These are phyloP conservation scores for Empidonax traillii DNA, from an alignment of 2,113 vertebrate genomes.

Conservation along the genomic window DNA sequence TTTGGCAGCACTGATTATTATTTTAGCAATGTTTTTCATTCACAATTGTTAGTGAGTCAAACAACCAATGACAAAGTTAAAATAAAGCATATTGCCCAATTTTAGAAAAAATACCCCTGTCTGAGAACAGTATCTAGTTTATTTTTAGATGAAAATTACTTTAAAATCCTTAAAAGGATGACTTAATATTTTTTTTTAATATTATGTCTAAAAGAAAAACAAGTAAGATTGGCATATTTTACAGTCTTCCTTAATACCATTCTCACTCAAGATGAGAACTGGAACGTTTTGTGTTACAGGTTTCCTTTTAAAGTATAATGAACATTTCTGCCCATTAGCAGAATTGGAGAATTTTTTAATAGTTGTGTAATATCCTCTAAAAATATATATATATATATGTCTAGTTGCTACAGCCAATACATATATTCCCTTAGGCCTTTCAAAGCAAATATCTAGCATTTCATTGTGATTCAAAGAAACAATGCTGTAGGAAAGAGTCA, in stretches of 20 bases:
- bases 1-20: background rate
- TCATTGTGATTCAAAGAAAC: background rate
- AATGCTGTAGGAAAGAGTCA: background rate
- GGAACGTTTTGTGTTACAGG: background rate
- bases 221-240: background rate
- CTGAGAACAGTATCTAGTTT: background rate
- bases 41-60: background rate
- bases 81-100: background rate
- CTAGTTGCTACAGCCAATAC: background rate
- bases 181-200: background rate
- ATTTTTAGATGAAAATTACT: background rate
- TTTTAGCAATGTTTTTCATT: background rate
- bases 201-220: background rate
- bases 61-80: background rate
- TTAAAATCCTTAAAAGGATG: background rate
- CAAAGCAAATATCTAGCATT: background rate
- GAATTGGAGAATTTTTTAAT: background rate
- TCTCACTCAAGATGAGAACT: background rate
- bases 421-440: background rate
- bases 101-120: background rate
- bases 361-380: background rate
- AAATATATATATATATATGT: background rate
- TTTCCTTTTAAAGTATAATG: constrained; percentile 3
- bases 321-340: background rate
- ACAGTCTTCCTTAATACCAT: background rate